Evolutionary conservation across 2,113 vertebrate species (phyloP).

Genomic region (Leiothrix lutea): DNA sequence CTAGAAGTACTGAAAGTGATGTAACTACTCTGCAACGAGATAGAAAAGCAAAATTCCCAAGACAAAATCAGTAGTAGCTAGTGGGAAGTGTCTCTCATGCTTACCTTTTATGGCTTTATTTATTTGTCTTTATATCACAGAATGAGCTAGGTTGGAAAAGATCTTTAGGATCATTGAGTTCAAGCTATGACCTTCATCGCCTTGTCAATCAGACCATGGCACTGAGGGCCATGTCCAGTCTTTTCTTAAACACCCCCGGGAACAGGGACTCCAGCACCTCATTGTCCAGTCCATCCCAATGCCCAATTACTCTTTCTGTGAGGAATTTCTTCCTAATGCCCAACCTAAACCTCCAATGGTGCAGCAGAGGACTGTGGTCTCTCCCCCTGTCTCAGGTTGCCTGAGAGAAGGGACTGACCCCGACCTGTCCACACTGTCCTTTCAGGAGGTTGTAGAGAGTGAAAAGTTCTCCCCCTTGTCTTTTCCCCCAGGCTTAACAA

Average conservation of each 20-base stretch:
- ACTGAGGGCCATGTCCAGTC: background rate
- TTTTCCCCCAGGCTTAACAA: background rate
- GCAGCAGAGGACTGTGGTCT: no score
- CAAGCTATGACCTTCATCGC: rapidly evolving
- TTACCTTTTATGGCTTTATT: background rate
- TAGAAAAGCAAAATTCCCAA: background rate
- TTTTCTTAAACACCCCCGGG: background rate
- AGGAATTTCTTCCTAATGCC: background rate
- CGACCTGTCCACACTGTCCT: background rate
- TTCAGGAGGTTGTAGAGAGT: background rate
- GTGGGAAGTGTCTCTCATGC: background rate
- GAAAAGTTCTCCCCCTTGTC: no score
- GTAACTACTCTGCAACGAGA: background rate
- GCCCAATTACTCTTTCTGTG: background rate
- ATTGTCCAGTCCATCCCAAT: background rate
- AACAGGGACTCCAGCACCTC: background rate
- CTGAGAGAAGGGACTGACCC: background rate
- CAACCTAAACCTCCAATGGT: background rate
- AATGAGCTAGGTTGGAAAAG: background rate
- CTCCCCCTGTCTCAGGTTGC: no score
- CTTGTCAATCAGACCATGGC: background rate
- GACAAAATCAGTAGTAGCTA: background rate
- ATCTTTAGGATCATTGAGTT: background rate
- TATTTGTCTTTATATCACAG: background rate
- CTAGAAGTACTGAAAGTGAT: background rate